Conservation (phyloP, 2,113 vertebrate genomes). For the Bos indicus region DNA sequence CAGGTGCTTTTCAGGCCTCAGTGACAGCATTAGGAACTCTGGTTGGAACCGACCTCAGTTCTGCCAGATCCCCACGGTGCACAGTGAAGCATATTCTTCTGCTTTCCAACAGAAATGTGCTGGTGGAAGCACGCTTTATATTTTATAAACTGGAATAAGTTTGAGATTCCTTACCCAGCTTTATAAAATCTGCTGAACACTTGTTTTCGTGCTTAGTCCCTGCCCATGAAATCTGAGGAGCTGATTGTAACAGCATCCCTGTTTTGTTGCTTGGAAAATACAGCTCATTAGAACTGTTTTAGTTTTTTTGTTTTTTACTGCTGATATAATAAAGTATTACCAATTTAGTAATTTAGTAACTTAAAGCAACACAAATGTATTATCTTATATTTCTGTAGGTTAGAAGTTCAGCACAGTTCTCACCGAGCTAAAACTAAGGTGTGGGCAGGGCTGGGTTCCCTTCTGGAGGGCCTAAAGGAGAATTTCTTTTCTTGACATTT, state of each 20-base stretch:
- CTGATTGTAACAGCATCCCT: background rate
- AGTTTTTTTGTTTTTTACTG: background rate
- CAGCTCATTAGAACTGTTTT: background rate
- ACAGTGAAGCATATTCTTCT: background rate
- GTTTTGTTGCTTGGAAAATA: background rate
- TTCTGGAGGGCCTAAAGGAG: background rate
- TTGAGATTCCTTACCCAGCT: constrained; percentile 34
- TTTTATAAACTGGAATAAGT: constrained; percentile 34
- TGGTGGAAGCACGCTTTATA: background rate
- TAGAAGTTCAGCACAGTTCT: background rate
- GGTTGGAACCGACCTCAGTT: constrained; percentile 3
- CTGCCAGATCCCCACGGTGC: constrained; percentile 22
- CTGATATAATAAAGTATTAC: background rate
- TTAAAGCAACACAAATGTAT: background rate
- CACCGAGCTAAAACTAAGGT: background rate
- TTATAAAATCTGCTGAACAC: background rate
- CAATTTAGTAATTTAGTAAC: background rate
- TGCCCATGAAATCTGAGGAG: background rate
- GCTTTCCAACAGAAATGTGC: background rate
- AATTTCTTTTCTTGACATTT: background rate
- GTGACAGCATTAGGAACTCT: background rate
- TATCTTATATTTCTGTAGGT: background rate
- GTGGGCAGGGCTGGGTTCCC: background rate
- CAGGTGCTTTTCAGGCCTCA: constrained; percentile 62
- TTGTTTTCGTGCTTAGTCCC: background rate